Evolutionary conservation across 1,140 invertebrate genomes (phyloP), one percentile per base, ranked within the genome.

Genomic region (Drosophila saltans): DNA sequence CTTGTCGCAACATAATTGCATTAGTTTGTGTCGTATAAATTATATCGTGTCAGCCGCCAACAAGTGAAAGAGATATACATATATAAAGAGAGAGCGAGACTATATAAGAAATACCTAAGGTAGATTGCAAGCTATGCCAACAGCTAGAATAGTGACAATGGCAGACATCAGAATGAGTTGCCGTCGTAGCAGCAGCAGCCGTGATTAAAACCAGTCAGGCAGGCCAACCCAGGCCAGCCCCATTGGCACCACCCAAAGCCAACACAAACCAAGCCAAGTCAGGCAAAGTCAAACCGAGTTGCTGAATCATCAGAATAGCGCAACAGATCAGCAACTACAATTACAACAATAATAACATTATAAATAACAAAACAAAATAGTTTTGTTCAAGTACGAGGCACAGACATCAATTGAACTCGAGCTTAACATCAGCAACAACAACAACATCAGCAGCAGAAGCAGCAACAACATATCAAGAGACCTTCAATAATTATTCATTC

Each of bases 171-270:
- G 62, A 73, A 75, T 88, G 83, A 79, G 77, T 77, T 78, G 81
- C 76, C 64, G 78, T 80, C 88, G 73, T 26, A 52, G 77, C 80
- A 81, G 78, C 76, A 86, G 78, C 72, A 72, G 81, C 84, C 88
- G 83, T 88, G 83, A 88, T 88, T 88, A 88, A 88, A 88, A 83
- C 76, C 83, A 89, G 83, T 88, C 80, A 79, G 69, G 62, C 74
- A 76, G 74, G 72, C 74, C 65, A 75, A 62, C 26, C 21, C 69
- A 72, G 66, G 68, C 66, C 72, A 84, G 81, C 81, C 81, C 67
- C 81, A 81, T 77, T 84, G 81, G 81, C 81, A 84, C 73, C 75
- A 75, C 45, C 55, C 52, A 63, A 75, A 75, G 41, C 55, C 52
- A 63, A 75, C 26, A 59, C 57, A 63, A 75, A 28, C 64, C 57